Conservation (phyloP, 2,797 vertebrate species). For the Botia almorhae region DNA sequence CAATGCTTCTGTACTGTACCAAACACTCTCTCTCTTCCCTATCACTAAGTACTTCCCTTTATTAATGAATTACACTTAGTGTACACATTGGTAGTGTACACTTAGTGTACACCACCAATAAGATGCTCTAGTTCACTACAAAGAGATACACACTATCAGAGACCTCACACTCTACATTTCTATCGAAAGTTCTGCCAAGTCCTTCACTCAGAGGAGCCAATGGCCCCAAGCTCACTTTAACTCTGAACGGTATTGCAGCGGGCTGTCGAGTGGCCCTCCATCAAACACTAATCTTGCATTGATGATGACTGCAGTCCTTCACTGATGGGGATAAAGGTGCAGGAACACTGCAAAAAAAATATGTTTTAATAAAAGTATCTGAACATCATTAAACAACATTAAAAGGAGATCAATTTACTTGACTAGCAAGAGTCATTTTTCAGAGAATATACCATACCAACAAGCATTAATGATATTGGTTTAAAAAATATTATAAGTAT, state of each 20-base stretch:
- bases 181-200: constrained; percentile 36
- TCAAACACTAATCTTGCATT: constrained; percentile 27
- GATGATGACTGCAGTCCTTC: constrained; percentile 7
- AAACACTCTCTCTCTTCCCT: not conserved
- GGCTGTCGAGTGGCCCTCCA: constrained; percentile 31
- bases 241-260: constrained; percentile 34
- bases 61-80: constrained; percentile 50
- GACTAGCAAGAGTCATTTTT: too few relatives aligned
- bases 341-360: not conserved
- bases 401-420: too few relatives aligned
- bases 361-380: not conserved
- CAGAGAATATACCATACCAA: too few relatives aligned
- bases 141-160: constrained; percentile 37
- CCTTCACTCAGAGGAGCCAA: constrained; percentile 15
- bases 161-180: constrained; percentile 37
- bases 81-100: too few relatives aligned
- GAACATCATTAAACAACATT: too few relatives aligned
- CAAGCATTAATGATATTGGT: too few relatives aligned
- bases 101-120: constrained; percentile 29
- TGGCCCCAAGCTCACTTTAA: constrained; percentile 34
- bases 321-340: not conserved
- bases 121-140: constrained; percentile 31
- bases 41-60: constrained; percentile 32
- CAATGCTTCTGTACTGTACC: not conserved
- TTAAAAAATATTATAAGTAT: too few relatives aligned